A percentile compares a stretch with the other conserved stretches of the same genome.
Evolutionary conservation across 2,113 vertebrate genomes (phyloP).

Genomic region (Pseudorhombus dupliciocellatus): DNA sequence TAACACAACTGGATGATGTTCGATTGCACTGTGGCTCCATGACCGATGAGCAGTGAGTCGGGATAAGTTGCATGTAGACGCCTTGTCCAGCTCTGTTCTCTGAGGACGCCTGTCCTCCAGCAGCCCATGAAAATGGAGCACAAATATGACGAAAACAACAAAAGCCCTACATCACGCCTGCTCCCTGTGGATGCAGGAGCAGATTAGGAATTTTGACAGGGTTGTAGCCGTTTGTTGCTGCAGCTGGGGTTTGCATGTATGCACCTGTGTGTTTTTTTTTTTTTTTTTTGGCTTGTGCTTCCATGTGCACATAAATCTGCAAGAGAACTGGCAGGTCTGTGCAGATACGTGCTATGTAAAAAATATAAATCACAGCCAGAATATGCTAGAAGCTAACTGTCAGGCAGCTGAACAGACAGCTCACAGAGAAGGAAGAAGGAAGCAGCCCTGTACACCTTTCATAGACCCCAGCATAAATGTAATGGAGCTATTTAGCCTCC

Average conservation of each 20-base stretch:
- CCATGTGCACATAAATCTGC: constrained; percentile 40
- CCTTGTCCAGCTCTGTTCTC: constrained; percentile 47
- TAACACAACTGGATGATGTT: constrained; percentile 15
- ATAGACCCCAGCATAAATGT: constrained; percentile 34
- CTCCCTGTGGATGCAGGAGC: constrained; percentile 53
- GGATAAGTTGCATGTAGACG: constrained; percentile 50
- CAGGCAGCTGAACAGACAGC: constrained; percentile 38
- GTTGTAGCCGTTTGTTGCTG: constrained; percentile 55
- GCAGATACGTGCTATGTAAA: constrained; percentile 3
- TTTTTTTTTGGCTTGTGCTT: constrained; percentile 36
- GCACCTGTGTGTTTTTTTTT: constrained; percentile 34
- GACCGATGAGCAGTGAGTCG: constrained; percentile 20
- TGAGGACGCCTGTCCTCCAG: constrained; percentile 52
- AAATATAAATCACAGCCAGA: constrained; percentile 11
- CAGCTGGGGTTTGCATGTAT: constrained; percentile 31
- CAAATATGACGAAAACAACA: constrained; percentile 61
- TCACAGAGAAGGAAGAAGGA: constrained; percentile 45
- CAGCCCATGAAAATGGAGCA: constrained; percentile 55
- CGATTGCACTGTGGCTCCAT: constrained; percentile 18
- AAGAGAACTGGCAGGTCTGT: constrained; percentile 35
- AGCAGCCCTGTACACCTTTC: constrained; percentile 52
- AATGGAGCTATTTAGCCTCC: constrained; percentile 61
- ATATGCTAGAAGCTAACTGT: constrained; percentile 21
- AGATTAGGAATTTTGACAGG: constrained; percentile 65
- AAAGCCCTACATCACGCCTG: constrained; percentile 47